A percentile compares a stretch with the other conserved stretches of the same genome.
Evolutionary conservation across 2,797 vertebrate species (phyloP).

Genomic region (Ceyx erithaca): DNA sequence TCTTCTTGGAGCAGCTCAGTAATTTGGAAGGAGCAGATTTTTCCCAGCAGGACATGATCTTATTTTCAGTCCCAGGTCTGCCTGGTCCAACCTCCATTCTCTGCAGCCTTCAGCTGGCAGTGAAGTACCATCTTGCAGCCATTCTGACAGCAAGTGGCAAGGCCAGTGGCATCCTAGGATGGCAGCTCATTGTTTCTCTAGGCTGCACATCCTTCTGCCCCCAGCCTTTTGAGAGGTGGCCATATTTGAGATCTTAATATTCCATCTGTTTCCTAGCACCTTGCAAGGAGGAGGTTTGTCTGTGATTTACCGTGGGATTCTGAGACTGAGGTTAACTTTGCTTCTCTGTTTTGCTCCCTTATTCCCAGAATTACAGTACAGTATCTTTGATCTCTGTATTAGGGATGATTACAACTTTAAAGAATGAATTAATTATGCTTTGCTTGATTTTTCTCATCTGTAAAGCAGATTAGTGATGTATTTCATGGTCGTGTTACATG

Average conservation of each 20-base stretch:
- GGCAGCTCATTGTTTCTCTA: background rate
- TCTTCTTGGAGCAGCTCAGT: background rate
- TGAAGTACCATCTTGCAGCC: background rate
- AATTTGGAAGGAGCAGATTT: background rate
- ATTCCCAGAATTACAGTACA: background rate
- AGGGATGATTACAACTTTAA: constrained; percentile 34
- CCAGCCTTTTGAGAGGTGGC: background rate
- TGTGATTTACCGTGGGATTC: background rate
- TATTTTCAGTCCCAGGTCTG: background rate
- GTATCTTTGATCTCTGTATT: constrained; percentile 21
- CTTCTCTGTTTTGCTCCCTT: background rate
- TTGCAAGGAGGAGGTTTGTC: background rate
- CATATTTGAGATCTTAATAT: background rate
- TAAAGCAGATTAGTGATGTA: background rate
- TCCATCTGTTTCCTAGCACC: background rate
- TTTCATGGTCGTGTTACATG: background rate
- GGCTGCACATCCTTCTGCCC: background rate
- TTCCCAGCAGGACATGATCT: fast-evolving
- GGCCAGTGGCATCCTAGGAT: fast-evolving
- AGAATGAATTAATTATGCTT: constrained; percentile 20
- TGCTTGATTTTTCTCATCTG: constrained; percentile 21
- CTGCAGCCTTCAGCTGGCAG: background rate
- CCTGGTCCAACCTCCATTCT: background rate
- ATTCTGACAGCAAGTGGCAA: background rate
- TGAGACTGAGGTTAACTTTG: background rate